Conservation (phyloP, 2,888 invertebrate genomes). For the Tipula helvola region DNA sequence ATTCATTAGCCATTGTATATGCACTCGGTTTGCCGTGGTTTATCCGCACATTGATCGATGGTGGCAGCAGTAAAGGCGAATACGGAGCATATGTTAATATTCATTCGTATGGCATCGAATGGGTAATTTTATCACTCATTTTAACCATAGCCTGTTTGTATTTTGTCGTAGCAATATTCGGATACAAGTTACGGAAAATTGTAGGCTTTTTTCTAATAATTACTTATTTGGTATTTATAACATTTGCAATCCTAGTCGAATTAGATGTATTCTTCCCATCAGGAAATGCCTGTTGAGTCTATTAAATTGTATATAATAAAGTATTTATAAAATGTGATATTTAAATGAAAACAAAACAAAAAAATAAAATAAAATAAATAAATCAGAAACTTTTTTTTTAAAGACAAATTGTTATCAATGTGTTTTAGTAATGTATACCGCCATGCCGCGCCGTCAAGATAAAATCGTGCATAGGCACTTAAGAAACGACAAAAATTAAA, state of each 20-base stretch:
- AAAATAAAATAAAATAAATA: neutral
- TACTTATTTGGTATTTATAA: conserved; percentile 58
- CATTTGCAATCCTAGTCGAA: conserved; percentile 67
- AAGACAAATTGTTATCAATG: neutral
- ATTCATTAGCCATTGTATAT: conserved; percentile 70
- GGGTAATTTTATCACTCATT: conserved; percentile 66
- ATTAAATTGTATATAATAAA: neutral
- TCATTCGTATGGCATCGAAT: conserved; percentile 67
- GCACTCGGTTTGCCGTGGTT: conserved; percentile 80
- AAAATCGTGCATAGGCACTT: neutral
- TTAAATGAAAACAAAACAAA: neutral
- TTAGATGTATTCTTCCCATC: conserved; percentile 51
- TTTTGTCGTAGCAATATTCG: conserved; percentile 50
- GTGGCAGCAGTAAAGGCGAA: neutral
- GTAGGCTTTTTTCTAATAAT: conserved; percentile 53
- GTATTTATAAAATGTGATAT: conserved; percentile 5
- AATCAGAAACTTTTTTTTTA: neutral
- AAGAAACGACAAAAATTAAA: neutral
- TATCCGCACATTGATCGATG: conserved; percentile 44
- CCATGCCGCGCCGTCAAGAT: neutral
- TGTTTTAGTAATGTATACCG: neutral
- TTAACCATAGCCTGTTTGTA: conserved; percentile 60
- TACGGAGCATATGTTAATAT: conserved; percentile 44
- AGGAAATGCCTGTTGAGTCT: neutral
- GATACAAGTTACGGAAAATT: conserved; percentile 54